These are phyloP conservation scores for Belonocnema kinseyi DNA, from an alignment of 1,140 invertebrate species.

Conservation along the genomic window DNA sequence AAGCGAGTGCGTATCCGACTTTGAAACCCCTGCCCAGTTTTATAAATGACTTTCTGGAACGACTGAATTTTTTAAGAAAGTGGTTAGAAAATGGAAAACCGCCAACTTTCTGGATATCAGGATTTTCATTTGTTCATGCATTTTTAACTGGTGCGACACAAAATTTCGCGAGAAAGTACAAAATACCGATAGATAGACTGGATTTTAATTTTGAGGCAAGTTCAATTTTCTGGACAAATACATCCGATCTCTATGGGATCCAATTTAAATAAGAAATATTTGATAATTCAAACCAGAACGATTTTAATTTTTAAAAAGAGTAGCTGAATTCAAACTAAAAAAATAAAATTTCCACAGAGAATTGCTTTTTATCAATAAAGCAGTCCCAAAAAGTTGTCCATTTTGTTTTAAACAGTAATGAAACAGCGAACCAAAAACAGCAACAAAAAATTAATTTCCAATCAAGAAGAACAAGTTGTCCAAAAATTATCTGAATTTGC, in stretches of 20 bases:
- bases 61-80: constrained; percentile 84
- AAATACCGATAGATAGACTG: constrained; percentile 91
- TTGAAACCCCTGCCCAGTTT: constrained; percentile 92
- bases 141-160: constrained; percentile 95
- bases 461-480: no score
- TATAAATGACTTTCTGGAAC: constrained; percentile 87
- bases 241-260: no score
- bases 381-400: no score
- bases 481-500: no score
- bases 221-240: background rate
- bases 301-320: no score
- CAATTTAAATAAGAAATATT: background rate
- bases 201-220: constrained; percentile 86
- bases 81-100: constrained; percentile 90
- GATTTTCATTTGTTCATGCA: constrained; percentile 96
- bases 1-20: constrained; percentile 89
- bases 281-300: no score
- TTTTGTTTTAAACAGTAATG: no score
- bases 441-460: no score
- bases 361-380: no score
- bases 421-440: no score
- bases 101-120: constrained; percentile 92
- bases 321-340: no score
- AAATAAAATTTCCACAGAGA: no score
- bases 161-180: constrained; percentile 92